Conservation (phyloP, 1,140 invertebrate species). For the Anoplolepis gracilipes region DNA sequence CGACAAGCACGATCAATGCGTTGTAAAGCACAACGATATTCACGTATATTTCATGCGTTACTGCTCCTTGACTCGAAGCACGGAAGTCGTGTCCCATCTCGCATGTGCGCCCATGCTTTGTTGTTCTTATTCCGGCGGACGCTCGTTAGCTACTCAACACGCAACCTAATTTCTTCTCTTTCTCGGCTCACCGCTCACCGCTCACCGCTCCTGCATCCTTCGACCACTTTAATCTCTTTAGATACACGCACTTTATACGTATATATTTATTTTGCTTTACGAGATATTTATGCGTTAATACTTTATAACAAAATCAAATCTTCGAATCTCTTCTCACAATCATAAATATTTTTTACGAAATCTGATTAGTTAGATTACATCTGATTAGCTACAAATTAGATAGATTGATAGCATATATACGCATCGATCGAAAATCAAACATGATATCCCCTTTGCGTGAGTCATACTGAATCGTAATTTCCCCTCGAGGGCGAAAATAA, state of each 20-base stretch:
- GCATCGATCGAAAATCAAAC: background rate
- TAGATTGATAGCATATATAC: slow-evolving; percentile 40
- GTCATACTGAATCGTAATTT: slow-evolving; percentile 16
- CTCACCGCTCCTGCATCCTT: slow-evolving; percentile 25
- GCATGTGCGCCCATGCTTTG: slow-evolving; percentile 42
- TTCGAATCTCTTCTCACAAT: background rate
- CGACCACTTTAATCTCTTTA: slow-evolving; percentile 42
- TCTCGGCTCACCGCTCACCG: slow-evolving; percentile 27
- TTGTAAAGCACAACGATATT: slow-evolving; percentile 41
- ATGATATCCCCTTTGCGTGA: background rate
- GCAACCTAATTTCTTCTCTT: slow-evolving; percentile 54
- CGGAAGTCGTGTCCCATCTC: slow-evolving; percentile 51
- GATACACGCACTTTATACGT: background rate
- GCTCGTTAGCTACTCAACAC: slow-evolving; percentile 64
- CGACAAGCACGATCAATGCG: slow-evolving; percentile 33
- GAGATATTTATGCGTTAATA: background rate
- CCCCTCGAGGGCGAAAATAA: background rate
- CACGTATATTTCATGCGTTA: slow-evolving; percentile 52
- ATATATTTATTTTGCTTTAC: background rate
- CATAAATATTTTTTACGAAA: background rate
- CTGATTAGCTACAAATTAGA: background rate
- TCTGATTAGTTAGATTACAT: background rate
- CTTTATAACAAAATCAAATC: background rate
- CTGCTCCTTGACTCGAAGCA: slow-evolving; percentile 19
- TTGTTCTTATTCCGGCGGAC: slow-evolving; percentile 50